Conservation (phyloP, 1,140 invertebrate species). For the Danaus melanippus region DNA sequence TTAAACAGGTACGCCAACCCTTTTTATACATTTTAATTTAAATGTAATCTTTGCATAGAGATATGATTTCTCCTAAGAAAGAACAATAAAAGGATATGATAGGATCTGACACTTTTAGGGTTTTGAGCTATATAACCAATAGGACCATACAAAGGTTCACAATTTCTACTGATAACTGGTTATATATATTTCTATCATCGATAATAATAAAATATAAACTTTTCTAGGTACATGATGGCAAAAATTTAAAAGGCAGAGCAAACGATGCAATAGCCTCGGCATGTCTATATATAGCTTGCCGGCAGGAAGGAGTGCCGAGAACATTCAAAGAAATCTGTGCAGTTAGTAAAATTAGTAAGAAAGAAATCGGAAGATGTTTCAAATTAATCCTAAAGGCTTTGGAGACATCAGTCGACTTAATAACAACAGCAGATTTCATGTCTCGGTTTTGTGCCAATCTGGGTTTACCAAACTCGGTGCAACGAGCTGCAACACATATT, state of each 20-base stretch:
- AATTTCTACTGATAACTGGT: no score
- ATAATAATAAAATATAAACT: slow-evolving; percentile 13
- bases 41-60: no score
- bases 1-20: slow-evolving; percentile 83
- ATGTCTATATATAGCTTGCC: slow-evolving; percentile 98
- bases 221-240: slow-evolving; percentile 91
- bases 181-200: background rate
- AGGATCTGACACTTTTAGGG: no score
- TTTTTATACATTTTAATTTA: slow-evolving; percentile 5
- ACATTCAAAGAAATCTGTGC: slow-evolving; percentile 99
- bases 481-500: slow-evolving; percentile 96
- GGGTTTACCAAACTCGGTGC: slow-evolving; percentile 91
- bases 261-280: slow-evolving; percentile 99
- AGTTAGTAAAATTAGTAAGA: slow-evolving; percentile 98
- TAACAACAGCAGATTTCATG: slow-evolving; percentile 99
- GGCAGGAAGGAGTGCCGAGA: slow-evolving; percentile 97
- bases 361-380: slow-evolving; percentile 93
- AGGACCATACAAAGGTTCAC: no score
- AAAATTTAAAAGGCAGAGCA: slow-evolving; percentile 93
- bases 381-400: slow-evolving; percentile 75
- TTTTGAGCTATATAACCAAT: no score
- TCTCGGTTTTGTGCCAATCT: slow-evolving; percentile 91
- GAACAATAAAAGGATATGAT: no score
- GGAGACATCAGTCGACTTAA: slow-evolving; percentile 96
- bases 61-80: no score